Evolutionary conservation across 1,140 invertebrate species (phyloP), one percentile per base, ranked within the genome.

Genomic region (Lineus longissimus): DNA sequence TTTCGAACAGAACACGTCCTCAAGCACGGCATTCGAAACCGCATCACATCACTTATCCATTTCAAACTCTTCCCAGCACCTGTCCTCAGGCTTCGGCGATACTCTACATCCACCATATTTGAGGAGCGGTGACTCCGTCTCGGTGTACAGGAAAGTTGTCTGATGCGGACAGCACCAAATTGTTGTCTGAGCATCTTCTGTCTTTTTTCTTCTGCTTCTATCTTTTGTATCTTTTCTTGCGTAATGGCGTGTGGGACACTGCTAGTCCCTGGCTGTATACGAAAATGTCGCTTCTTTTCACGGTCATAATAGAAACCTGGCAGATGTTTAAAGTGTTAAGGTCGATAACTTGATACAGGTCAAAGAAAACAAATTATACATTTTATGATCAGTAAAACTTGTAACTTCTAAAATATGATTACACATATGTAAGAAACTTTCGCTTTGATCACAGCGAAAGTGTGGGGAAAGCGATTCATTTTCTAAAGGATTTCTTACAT

Each of bases 261-360:
- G 33, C 29, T 66, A 25, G 64, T 66, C 30, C 64, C 67, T 0
- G 73, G 69, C 15, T 70, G 60, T 25, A 76, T 76, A 47, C 67
- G 67, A 60, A 73, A 76, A 65, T 76, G 74, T 45, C 63, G 69
- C 54, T 71, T 73, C 55, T 72, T 67, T 64, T 69, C 67, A 31
- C 25, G 55, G 41, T 76, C 74, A 68, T 74, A 76, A 61, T 76
- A 73, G 56, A 72, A 76, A 15, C 74, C 74, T 68, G 74, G 73
- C 57, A 76, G 66, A 41, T 74, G 61, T 76, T 58, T 36, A 36
- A 30, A 25, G 22, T 57, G 66, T 69, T 66, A 72, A 72, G 57
- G 66, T 63, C 6, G n/a, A 51, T 51, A 27, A 7, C 6, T 15
- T 7, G 33, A 36, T 4, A 36, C 33, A n/a, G n/a, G n/a, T n/a